Evolutionary conservation across 2,113 vertebrate genomes (phyloP), one percentile per base, ranked within the genome.

Genomic region (Agapornis roseicollis): DNA sequence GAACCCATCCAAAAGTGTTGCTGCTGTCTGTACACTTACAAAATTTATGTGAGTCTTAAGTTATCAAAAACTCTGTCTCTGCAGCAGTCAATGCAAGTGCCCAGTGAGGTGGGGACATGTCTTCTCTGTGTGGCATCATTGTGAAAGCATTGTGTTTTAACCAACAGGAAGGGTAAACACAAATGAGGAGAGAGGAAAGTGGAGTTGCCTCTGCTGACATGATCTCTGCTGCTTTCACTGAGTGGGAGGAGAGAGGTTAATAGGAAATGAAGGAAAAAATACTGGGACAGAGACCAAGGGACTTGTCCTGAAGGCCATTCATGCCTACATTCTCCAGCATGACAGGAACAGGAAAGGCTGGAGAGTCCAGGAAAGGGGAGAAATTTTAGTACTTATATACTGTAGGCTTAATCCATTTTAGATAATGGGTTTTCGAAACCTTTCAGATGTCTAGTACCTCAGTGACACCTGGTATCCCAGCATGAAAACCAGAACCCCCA

Each of bases 1-100:
- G 46, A 61, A 52, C 17, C 5, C 2, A 1, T 3, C 15, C 1
- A 0, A 24, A 27, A 39, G 4, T 5, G 0, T 66, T 66, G 55
- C 15, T 0, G 2, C 55, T 88, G 20, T 41, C 35, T 90, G 17
- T 50, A 58, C 56, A 5, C 22, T 23, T 23, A 58, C 33, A 58
- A 15, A 22, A 24, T 58, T 35, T 24, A 33, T 14, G 33, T 16
- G 31, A 52, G 47, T 79, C 41, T 82, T 41, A 63, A 39, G 2
- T 2, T 56, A 52, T 66, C 17, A 56, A 74, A 61, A 20, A 6
- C 19, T 70, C 65, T 65, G 49, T 2, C 33, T 61, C 25, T 93
- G n/a, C 73, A 69, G 29, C 0, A 0, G 58, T 22, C 44, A 69
- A 12, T 69, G 19, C 0, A 4, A 46, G 35, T 16, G 10, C 11